These are phyloP conservation scores for Sapayoa aenigma DNA, from an alignment of 2,113 vertebrate genomes.

Conservation along the genomic window DNA sequence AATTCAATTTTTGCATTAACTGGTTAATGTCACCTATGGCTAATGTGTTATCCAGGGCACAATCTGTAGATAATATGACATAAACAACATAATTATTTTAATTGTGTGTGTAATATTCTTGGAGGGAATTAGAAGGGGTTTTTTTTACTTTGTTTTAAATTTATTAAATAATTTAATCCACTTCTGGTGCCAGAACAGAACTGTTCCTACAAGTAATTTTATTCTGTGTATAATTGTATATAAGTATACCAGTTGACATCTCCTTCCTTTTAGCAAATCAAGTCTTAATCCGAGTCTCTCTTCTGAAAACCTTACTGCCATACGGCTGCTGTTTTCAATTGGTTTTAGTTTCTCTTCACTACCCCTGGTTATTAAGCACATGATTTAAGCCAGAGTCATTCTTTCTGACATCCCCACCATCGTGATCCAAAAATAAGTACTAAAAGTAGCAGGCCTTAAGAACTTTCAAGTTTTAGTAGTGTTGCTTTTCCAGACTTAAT, in stretches of 20 bases:
- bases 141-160: neutral
- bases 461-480: neutral
- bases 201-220: neutral
- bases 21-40: neutral
- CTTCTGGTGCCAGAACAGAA: neutral
- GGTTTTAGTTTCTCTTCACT: neutral
- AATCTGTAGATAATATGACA: neutral
- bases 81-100: neutral
- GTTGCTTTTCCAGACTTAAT: neutral
- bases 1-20: neutral
- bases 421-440: neutral
- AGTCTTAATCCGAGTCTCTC: neutral
- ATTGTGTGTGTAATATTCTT: neutral
- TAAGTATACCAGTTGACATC: neutral
- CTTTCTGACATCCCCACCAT: neutral
- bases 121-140: neutral
- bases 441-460: neutral
- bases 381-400: neutral
- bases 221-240: neutral
- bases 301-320: neutral
- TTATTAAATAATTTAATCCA: neutral
- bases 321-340: neutral
- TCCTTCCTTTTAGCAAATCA: neutral
- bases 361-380: neutral
- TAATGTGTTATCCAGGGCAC: neutral